Evolutionary conservation across 2,797 vertebrate species (phyloP), one percentile per base, ranked within the genome.

Genomic region (Anabas testudineus): DNA sequence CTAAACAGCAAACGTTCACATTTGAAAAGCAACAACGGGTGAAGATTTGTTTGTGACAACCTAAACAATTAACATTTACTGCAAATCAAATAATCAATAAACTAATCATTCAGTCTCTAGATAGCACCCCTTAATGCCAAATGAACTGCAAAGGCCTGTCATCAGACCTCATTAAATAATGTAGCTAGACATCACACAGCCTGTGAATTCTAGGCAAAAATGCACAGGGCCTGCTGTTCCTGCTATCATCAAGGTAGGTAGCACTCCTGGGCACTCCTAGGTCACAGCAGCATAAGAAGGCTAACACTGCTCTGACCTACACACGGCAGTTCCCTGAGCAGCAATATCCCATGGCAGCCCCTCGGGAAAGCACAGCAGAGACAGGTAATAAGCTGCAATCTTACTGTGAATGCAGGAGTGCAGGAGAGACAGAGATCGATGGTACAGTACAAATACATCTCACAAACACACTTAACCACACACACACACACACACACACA

Each of bases 321-420:
- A 79, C 74, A 74, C 62, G 60, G 57, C 69, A 54, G 71, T 67
- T 85, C 77, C 81, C 69, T 39, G 63, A 78, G 68, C 81, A 80
- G 74, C 71, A 84, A 80, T 83, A 78, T 81, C 85, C 78, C 46
- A 26, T 3, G 58, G 78, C 45, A 3, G 16, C 28, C 85, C 83
- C 84, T 51, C 13, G 67, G 79, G 83, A 84, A 63, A 30, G 30
- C 66, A 60, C 37, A 39, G 80, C 69, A 73, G 10, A 64, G 84
- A 86, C 80, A 66, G 81, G 80, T 87, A 89, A 90, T 87, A 87
- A 87, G 80, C 82, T 82, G 81, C 81, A 86, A 84, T 89, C 83
- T 80, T 45, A 80, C 76, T 74, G 74, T 66, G 80, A 79, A 87
- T 84, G 83, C 54, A 70, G 59, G 76, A 68, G 78, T 51, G 59